A percentile compares a stretch with the other conserved stretches of the same genome.
Conservation (phyloP, 2,797 vertebrate species). For the Eulemur rubriventer region DNA sequence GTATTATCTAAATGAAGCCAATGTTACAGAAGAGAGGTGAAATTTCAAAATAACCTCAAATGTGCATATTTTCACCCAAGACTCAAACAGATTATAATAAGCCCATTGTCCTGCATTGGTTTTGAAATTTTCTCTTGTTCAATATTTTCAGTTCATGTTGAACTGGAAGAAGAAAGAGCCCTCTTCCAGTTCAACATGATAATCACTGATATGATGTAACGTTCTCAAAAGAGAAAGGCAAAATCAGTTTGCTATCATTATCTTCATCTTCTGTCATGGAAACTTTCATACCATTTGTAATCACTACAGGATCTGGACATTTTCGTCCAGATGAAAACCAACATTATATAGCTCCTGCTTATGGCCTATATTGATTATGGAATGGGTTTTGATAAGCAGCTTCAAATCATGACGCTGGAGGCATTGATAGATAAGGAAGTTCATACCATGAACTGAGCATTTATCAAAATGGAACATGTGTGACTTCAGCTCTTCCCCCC, state of each 20-base stretch:
- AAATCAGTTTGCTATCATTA: background rate
- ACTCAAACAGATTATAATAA: background rate
- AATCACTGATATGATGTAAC: background rate
- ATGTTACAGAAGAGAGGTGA: background rate
- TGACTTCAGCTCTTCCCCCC: background rate
- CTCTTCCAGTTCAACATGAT: background rate
- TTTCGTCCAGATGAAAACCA: background rate
- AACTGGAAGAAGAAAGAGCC: background rate
- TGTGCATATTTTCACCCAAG: background rate
- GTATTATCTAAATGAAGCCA: background rate
- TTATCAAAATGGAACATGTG: background rate
- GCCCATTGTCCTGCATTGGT: rapidly evolving
- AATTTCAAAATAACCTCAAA: background rate
- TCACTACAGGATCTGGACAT: background rate
- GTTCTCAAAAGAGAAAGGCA: background rate
- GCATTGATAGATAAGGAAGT: background rate
- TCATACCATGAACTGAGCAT: background rate
- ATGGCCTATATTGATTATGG: background rate
- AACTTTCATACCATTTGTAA: background rate
- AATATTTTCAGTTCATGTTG: background rate
- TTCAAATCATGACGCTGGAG: background rate
- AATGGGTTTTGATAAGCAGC: background rate
- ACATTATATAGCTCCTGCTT: no score
- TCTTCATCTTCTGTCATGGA: background rate
- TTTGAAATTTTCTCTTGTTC: background rate